A percentile compares a stretch with the other conserved stretches of the same genome.
phyloP scores from a whole-genome alignment of 2,113 vertebrate species.

The Phocoena sinus region DNA sequence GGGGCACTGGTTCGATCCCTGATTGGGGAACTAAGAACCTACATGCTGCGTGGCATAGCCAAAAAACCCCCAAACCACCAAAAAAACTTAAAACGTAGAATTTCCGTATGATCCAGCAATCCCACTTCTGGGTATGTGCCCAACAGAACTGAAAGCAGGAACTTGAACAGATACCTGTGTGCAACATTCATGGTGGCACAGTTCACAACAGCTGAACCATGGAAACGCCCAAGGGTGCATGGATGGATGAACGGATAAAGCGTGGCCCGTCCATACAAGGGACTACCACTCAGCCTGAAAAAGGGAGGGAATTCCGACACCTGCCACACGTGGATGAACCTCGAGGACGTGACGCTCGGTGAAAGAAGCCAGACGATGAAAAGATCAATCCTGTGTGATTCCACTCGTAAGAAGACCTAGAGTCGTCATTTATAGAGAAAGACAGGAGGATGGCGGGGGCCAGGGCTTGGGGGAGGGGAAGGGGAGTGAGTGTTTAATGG shows the following conservation, averaged over 20 bases:
- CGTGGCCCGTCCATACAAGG: not conserved
- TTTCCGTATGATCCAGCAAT: rapidly evolving
- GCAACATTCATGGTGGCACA: rapidly evolving
- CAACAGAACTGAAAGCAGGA: not conserved
- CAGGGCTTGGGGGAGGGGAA: not conserved
- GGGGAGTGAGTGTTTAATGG: not conserved
- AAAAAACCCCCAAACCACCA: too few species aligned
- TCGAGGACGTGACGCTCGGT: not conserved
- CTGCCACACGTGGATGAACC: not conserved
- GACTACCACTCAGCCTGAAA: not conserved
- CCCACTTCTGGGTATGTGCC: rapidly evolving
- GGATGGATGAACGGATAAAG: not conserved
- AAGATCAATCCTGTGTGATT: rapidly evolving
- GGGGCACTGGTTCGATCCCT: too few species aligned
- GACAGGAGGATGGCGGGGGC: too few species aligned
- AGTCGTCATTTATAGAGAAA: rapidly evolving
- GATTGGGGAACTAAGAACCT: too few species aligned
- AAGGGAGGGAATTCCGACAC: not conserved
- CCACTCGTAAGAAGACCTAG: rapidly evolving
- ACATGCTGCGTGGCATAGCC: rapidly evolving
- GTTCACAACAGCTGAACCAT: not conserved
- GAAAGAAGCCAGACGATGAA: not conserved
- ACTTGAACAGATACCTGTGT: rapidly evolving
- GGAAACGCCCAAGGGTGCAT: not conserved
- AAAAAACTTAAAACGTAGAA: not conserved